phyloP scores from a whole-genome alignment of 1,140 invertebrate genomes.

The Procambarus virginalis region DNA sequence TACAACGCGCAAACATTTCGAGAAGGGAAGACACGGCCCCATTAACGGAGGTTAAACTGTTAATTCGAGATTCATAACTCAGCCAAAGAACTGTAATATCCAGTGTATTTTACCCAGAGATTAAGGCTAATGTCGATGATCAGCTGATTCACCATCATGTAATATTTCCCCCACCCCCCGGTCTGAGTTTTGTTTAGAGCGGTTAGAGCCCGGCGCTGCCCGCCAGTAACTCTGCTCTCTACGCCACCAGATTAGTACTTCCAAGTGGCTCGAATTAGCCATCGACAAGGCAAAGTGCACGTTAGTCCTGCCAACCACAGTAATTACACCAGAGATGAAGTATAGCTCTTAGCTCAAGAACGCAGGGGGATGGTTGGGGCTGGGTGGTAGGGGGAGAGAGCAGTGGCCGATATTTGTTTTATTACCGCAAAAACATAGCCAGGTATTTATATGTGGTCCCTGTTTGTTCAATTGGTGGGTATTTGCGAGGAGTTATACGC shows the following conservation, averaged over 20 bases:
- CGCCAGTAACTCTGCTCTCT: constrained; percentile 41
- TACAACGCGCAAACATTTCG: constrained; percentile 59
- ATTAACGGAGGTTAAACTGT: constrained; percentile 63
- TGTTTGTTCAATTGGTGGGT: constrained; percentile 57
- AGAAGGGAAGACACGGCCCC: constrained; percentile 25
- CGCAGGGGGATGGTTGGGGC: background rate
- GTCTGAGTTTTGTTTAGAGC: constrained; percentile 54
- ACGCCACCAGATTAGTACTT: constrained; percentile 58
- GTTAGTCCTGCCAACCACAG: constrained; percentile 47
- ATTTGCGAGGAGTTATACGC: constrained; percentile 50
- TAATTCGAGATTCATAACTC: constrained; percentile 61
- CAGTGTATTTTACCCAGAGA: constrained; percentile 62
- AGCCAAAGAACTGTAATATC: constrained; percentile 44
- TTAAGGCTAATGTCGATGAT: constrained; percentile 63
- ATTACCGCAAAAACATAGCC: background rate
- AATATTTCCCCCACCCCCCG: constrained; percentile 29
- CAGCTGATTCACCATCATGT: constrained; percentile 59
- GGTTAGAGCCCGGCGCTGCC: constrained; percentile 2
- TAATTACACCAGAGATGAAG: constrained; percentile 57
- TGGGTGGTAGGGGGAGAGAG: background rate
- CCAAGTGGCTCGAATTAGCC: constrained; percentile 66
- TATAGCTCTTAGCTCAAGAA: constrained; percentile 16
- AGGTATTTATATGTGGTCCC: constrained; percentile 49
- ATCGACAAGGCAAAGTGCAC: constrained; percentile 64
- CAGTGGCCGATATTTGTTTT: constrained; percentile 15